Evolutionary conservation across 1,140 invertebrate species (phyloP).

Genomic region (Ctenoplectra terminalis): DNA sequence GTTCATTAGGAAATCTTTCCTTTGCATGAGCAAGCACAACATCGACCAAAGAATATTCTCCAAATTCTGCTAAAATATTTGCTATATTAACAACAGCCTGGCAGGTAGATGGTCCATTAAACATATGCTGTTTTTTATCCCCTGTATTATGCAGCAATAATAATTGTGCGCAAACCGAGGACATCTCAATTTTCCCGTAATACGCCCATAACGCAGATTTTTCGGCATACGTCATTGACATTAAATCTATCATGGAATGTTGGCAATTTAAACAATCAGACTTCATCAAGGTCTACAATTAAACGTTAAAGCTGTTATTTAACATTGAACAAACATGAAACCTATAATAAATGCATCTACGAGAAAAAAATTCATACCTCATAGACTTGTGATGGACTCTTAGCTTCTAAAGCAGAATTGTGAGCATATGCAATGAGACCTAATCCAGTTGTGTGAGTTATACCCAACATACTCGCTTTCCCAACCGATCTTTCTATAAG

Average conservation of each 20-base stretch:
- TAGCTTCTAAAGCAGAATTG: slow-evolving; percentile 78
- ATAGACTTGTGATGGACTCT: slow-evolving; percentile 78
- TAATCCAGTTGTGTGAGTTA: slow-evolving; percentile 80
- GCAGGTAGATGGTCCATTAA: slow-evolving; percentile 88
- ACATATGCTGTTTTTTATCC: slow-evolving; percentile 84
- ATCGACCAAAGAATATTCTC: slow-evolving; percentile 84
- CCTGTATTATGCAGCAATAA: slow-evolving; percentile 89
- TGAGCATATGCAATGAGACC: slow-evolving; percentile 81
- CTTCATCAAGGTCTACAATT: slow-evolving; percentile 90
- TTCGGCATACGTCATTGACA: slow-evolving; percentile 90
- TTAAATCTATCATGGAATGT: slow-evolving; percentile 91
- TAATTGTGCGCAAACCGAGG: slow-evolving; percentile 89
- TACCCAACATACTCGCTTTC: slow-evolving; percentile 79
- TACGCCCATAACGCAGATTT: slow-evolving; percentile 93
- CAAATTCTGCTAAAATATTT: slow-evolving; percentile 85
- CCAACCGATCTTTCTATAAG: slow-evolving; percentile 81
- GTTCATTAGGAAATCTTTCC: slow-evolving; percentile 85
- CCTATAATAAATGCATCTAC: background rate
- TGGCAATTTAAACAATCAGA: slow-evolving; percentile 94
- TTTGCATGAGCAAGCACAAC: slow-evolving; percentile 85
- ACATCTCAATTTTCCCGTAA: slow-evolving; percentile 93
- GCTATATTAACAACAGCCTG: slow-evolving; percentile 89
- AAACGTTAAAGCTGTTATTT: slow-evolving; percentile 57
- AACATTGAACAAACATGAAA: slow-evolving; percentile 47
- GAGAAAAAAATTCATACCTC: slow-evolving; percentile 68